Evolutionary conservation across 2,888 invertebrate genomes (phyloP).

Genomic region (Lordiphosa andalusiaca): DNA sequence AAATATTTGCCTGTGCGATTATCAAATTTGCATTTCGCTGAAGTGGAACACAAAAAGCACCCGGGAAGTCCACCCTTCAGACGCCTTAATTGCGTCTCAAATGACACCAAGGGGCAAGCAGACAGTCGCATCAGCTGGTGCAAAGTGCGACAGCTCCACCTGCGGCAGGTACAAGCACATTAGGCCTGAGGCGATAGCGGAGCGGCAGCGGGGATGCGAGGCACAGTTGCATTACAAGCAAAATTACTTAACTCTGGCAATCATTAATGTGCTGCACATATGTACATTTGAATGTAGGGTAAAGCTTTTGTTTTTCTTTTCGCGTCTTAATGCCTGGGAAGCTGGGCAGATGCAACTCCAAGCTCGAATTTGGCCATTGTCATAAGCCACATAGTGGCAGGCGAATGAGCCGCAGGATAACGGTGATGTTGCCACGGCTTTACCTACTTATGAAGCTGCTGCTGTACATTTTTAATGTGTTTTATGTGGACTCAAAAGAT

Average conservation of each 20-base stretch:
- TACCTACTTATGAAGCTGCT: slow-evolving; percentile 1
- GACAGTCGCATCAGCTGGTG: slow-evolving; percentile 17
- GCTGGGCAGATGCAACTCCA: slow-evolving; percentile 4
- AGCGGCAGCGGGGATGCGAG: slow-evolving; percentile 15
- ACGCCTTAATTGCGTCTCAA: slow-evolving; percentile 31
- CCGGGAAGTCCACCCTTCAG: slow-evolving; percentile 3
- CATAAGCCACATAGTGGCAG: not conserved
- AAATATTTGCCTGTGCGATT: slow-evolving; percentile 69
- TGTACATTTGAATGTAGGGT: no score
- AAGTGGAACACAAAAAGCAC: slow-evolving; percentile 40
- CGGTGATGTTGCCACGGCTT: slow-evolving; percentile 3
- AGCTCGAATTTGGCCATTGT: not conserved
- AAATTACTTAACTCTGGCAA: slow-evolving; percentile 43
- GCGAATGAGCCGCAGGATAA: slow-evolving; percentile 22
- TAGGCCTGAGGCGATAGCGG: slow-evolving; percentile 44
- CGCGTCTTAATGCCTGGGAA: slow-evolving; percentile 15
- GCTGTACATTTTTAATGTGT: not conserved
- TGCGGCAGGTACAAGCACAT: slow-evolving; percentile 44
- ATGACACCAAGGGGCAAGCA: slow-evolving; percentile 23
- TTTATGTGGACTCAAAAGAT: slow-evolving; percentile 24
- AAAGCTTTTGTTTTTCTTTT: not conserved
- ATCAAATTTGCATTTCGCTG: slow-evolving; percentile 72
- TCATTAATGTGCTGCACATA: slow-evolving; percentile 36
- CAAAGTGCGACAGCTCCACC: slow-evolving; percentile 39
- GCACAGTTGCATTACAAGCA: slow-evolving; percentile 38